Evolutionary conservation across 1,140 invertebrate genomes (phyloP).

Genomic region (Drosophila pandora): DNA sequence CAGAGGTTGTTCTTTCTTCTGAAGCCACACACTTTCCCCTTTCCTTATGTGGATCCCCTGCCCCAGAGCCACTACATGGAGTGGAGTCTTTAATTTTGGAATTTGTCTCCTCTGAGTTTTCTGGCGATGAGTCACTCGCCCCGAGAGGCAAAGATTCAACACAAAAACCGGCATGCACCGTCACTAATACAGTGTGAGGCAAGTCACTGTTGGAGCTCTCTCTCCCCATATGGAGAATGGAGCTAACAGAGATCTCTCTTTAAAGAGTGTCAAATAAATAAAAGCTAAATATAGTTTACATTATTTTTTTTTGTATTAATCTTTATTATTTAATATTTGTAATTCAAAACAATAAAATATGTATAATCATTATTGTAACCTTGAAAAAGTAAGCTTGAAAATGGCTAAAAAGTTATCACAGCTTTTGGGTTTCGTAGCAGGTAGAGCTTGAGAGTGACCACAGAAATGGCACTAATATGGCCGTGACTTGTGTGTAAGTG

Average conservation of each 20-base stretch:
- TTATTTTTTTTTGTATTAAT: too few species aligned
- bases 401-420: background rate
- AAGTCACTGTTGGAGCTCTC: slow-evolving; percentile 11
- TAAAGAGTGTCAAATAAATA: too few species aligned
- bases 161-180: slow-evolving; percentile 53
- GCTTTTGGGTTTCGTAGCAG: background rate
- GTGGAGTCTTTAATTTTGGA: slow-evolving; percentile 45
- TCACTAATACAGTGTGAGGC: slow-evolving; percentile 22
- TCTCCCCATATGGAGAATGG: background rate
- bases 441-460: background rate
- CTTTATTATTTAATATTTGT: background rate
- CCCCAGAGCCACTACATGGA: background rate
- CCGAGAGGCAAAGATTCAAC: slow-evolving; percentile 11
- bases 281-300: background rate
- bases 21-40: background rate
- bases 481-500: background rate
- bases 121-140: slow-evolving; percentile 33
- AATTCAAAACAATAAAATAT: background rate
- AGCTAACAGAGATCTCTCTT: background rate
- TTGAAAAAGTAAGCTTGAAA: slow-evolving; percentile 2
- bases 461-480: background rate
- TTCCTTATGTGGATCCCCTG: background rate
- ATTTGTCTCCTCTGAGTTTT: slow-evolving; percentile 25
- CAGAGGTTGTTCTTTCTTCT: slow-evolving; percentile 29
- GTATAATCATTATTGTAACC: background rate